Evolutionary conservation across 2,113 vertebrate species (phyloP), one percentile per base, ranked within the genome.

Genomic region (Hemicordylus capensis): DNA sequence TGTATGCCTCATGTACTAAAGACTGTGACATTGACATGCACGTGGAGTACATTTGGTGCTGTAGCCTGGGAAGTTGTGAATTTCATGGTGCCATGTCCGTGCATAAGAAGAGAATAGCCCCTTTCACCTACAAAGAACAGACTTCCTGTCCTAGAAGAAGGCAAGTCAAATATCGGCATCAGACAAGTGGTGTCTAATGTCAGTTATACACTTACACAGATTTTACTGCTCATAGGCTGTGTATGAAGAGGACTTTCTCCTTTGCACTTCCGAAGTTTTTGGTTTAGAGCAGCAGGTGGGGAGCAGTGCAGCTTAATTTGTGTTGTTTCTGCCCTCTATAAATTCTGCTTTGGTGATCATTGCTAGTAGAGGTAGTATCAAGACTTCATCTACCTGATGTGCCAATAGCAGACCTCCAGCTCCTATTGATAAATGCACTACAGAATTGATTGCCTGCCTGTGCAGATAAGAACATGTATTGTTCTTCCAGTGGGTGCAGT

Each of bases 401-500:
- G 92, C 91, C 93, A 93, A 92, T 94, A 94, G 88, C 48, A 37
- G 85, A 61, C 85, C 87, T 76, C 85, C 92, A 88, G 91, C 39
- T 22, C 67, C 19, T 91, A 89, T 90, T 93, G 89, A 92, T 95
- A 90, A 90, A 92, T 91, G 75, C 84, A 89, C 83, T 86, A 83
- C 85, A 85, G 92, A 93, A 92, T 92, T 90, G 92, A 94, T 94
- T 94, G 90, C 87, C 92, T 93, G 88, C 89, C 90, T 77, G 64
- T 80, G 54, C 78, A 91, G 90, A 93, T 94, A 91, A 94, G 93
- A 94, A 78, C 79, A 79, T 54, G 64, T 87, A 90, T 93, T 94
- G 93, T 93, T 95, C 93, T 93, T 91, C 85, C 85, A 91, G 84
- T 90, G 79, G 88, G 83, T 87, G 69, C 88, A 91, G 85, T 93